Evolutionary conservation across 2,888 invertebrate genomes (phyloP).

Genomic region (Schizotus pectinicornis): DNA sequence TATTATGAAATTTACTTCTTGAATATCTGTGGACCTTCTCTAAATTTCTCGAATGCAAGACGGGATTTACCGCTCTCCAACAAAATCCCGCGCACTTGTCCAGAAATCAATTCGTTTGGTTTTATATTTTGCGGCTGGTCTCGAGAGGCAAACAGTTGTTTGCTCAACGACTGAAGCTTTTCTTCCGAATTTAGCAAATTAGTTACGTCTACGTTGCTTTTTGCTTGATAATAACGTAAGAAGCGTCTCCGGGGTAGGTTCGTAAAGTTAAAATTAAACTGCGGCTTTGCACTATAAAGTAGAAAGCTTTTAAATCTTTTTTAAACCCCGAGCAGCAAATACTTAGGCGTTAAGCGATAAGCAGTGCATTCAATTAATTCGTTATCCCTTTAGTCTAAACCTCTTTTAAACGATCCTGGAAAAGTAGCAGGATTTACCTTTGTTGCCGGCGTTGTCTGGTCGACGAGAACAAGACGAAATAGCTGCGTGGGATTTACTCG

Average conservation of each 20-base stretch:
- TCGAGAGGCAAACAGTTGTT: not conserved
- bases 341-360: slow-evolving; percentile 35
- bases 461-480: slow-evolving; percentile 10
- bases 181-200: no score
- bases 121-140: not conserved
- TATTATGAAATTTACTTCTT: slow-evolving; percentile 50
- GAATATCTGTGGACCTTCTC: slow-evolving; percentile 13
- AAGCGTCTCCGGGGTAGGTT: not conserved
- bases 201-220: not conserved
- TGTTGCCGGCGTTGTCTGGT: slow-evolving; percentile 3
- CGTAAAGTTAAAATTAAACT: slow-evolving; percentile 15
- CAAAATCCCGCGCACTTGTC: not conserved
- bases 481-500: slow-evolving; percentile 11
- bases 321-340: slow-evolving; percentile 37
- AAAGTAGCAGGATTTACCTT: slow-evolving; percentile 1
- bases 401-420: slow-evolving; percentile 21
- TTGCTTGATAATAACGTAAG: no score
- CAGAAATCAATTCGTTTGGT: no score
- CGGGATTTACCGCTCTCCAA: not conserved
- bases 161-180: no score
- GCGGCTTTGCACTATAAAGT: slow-evolving; percentile 28
- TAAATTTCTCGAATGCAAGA: slow-evolving; percentile 19
- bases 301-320: slow-evolving; percentile 27
- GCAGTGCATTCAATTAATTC: slow-evolving; percentile 40
- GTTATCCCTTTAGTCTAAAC: slow-evolving; percentile 31